Conservation (phyloP, 2,888 invertebrate genomes). For the Pardosa pseudoannulata region DNA sequence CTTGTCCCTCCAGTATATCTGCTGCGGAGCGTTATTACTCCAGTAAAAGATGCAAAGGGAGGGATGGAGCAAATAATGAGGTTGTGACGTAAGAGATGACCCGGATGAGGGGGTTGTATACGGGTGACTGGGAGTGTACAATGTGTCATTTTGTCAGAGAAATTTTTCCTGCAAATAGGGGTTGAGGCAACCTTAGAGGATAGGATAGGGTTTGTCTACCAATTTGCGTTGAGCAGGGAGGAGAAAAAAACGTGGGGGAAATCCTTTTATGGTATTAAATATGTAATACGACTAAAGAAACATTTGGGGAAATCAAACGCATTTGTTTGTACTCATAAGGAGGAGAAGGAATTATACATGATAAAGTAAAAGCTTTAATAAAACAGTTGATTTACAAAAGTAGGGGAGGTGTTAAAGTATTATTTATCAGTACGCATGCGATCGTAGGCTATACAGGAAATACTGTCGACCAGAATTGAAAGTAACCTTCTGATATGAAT, state of each 20-base stretch:
- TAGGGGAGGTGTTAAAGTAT: too few species aligned
- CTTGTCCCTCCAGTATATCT: constrained; percentile 34
- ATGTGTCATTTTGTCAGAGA: constrained; percentile 60
- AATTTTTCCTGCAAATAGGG: constrained; percentile 57
- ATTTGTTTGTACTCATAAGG: not conserved
- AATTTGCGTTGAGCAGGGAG: constrained; percentile 14
- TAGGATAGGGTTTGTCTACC: constrained; percentile 23
- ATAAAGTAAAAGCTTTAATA: too few species aligned
- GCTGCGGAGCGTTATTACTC: constrained; percentile 32
- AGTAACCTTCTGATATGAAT: too few species aligned
- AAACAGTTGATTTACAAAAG: too few species aligned
- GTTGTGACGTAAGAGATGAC: constrained; percentile 61
- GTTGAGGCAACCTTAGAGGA: constrained; percentile 28
- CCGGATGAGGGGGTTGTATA: constrained; percentile 22
- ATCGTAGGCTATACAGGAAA: too few species aligned
- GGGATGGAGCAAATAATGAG: constrained; percentile 39
- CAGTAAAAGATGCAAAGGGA: constrained; percentile 48
- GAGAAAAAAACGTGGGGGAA: constrained; percentile 9
- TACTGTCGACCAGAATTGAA: too few species aligned
- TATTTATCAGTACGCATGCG: too few species aligned
- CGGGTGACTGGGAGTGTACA: constrained; percentile 61
- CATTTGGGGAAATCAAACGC: not conserved
- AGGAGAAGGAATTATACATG: not conserved
- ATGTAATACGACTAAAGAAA: constrained; percentile 20
- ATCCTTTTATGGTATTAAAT: constrained; percentile 26